Evolutionary conservation across 2,888 invertebrate species (phyloP).

Genomic region (Aspidiotus destructor): DNA sequence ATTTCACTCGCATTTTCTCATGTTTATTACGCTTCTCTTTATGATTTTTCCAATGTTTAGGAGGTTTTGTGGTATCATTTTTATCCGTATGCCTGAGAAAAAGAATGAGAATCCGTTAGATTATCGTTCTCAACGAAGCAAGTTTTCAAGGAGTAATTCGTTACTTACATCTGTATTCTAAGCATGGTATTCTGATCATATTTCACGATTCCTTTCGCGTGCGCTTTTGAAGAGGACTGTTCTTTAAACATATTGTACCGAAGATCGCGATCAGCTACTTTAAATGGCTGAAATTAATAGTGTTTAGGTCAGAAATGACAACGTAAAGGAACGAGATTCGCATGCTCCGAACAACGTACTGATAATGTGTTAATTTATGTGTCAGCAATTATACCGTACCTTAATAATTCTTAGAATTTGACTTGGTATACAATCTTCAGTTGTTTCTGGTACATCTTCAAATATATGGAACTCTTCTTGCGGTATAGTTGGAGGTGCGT

Average conservation of each 20-base stretch:
- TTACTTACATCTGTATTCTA: constrained; percentile 5
- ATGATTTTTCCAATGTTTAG: constrained; percentile 70
- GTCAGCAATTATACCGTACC: background rate
- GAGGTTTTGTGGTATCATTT: too few relatives aligned
- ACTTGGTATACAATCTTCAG: constrained; percentile 34
- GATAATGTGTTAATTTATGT: too few relatives aligned
- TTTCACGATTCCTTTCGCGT: constrained; percentile 14
- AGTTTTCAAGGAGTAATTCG: background rate
- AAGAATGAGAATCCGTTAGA: background rate
- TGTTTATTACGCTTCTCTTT: constrained; percentile 82
- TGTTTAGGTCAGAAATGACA: background rate
- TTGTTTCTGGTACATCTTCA: constrained; percentile 44
- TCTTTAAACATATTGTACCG: constrained; percentile 20
- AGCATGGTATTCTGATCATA: constrained; percentile 10
- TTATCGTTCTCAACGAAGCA: background rate
- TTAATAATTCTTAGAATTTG: constrained; percentile 24
- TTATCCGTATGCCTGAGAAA: constrained; percentile 3
- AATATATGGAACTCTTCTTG: constrained; percentile 55
- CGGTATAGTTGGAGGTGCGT: constrained; percentile 63
- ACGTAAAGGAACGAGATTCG: background rate
- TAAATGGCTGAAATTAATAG: constrained; percentile 21
- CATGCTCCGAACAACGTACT: background rate
- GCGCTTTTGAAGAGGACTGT: constrained; percentile 16
- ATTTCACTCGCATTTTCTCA: constrained; percentile 80
- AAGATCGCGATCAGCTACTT: constrained; percentile 26